A percentile compares a stretch with the other conserved stretches of the same genome.
These are phyloP conservation scores for Urocyon cinereoargenteus DNA, from an alignment of 2,797 vertebrate genomes.

Conservation along the genomic window DNA sequence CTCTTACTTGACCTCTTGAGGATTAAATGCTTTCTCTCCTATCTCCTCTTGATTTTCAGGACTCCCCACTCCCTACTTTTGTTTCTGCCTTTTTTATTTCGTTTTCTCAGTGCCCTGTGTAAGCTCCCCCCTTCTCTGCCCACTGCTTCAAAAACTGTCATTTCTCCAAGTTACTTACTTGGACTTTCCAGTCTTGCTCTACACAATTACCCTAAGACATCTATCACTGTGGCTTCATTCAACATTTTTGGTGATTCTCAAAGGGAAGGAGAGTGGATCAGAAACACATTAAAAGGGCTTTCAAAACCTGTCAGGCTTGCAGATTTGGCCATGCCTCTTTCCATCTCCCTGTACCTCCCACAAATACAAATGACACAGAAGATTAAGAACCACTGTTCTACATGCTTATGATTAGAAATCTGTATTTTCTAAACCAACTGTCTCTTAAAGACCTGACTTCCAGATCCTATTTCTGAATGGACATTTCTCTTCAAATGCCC, in stretches of 20 bases:
- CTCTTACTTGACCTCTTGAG: not conserved
- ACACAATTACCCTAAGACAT: not conserved
- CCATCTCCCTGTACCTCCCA: not conserved
- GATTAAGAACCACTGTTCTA: not conserved
- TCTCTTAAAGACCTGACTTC: not conserved
- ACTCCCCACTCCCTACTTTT: not conserved
- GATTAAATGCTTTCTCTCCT: not conserved
- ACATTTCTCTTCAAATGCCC: slow-evolving; percentile 1
- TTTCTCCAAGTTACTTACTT: not conserved
- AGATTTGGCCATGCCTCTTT: not conserved
- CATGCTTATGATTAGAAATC: not conserved
- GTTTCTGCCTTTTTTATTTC: not conserved
- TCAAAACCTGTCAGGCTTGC: not conserved
- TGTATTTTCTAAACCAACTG: not conserved
- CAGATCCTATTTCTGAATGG: not conserved
- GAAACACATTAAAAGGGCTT: not conserved
- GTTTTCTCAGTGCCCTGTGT: not conserved
- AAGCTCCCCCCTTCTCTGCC: not conserved
- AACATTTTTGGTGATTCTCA: not conserved
- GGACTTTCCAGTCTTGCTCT: not conserved
- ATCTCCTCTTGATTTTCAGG: not conserved
- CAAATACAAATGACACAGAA: not conserved
- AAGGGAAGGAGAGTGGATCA: not conserved
- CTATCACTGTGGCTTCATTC: not conserved
- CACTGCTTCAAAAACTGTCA: not conserved